Percentiles rank a stretch among this genome's conserved stretches.
Evolutionary conservation across 2,113 vertebrate genomes (phyloP).

Genomic region (Noctilio leporinus): DNA sequence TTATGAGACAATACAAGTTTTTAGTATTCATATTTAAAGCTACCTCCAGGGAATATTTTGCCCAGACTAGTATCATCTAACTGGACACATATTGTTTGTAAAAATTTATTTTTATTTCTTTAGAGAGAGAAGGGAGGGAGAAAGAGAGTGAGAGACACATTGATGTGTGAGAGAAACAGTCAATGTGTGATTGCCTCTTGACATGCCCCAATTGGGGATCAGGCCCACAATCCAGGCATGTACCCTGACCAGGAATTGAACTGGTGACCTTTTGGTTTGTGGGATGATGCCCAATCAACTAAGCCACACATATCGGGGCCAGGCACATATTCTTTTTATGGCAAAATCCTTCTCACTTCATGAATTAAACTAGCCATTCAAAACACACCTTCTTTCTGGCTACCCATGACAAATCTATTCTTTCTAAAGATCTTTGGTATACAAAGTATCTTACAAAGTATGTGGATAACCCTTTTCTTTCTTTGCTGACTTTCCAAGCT

Average conservation of each 20-base stretch:
- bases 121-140: too few relatives aligned
- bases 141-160: too few relatives aligned
- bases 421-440: neutral
- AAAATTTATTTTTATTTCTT: too few relatives aligned
- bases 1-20: conserved; percentile 9
- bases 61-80: neutral
- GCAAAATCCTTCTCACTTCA: neutral
- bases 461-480: neutral
- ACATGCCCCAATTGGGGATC: too few relatives aligned
- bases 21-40: neutral
- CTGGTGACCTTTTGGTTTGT: too few relatives aligned
- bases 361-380: neutral
- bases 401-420: neutral
- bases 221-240: too few relatives aligned
- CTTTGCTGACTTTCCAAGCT: neutral
- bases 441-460: neutral
- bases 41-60: neutral
- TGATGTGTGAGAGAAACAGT: too few relatives aligned
- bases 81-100: neutral
- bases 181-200: too few relatives aligned
- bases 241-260: too few relatives aligned
- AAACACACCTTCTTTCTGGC: neutral
- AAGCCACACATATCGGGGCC: too few relatives aligned
- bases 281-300: too few relatives aligned
- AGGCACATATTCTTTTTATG: neutral